Evolutionary conservation across 2,888 invertebrate genomes (phyloP).

Genomic region (Agelastica alni): DNA sequence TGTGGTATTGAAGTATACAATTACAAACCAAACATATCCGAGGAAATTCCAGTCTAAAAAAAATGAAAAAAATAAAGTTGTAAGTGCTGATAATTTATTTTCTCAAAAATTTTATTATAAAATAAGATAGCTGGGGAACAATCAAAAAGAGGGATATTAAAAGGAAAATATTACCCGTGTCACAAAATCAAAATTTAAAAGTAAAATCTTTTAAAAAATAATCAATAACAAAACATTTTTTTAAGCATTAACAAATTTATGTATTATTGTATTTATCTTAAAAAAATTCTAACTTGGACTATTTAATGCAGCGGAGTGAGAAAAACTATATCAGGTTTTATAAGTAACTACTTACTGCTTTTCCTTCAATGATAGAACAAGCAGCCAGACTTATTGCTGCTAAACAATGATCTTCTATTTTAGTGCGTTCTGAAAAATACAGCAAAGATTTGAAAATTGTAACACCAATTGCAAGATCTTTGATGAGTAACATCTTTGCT

Average conservation of each 20-base stretch:
- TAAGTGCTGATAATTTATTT: background rate
- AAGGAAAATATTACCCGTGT: too few relatives aligned
- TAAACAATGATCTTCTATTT: background rate
- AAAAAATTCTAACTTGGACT: too few relatives aligned
- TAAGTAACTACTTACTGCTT: background rate
- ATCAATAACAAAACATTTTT: background rate
- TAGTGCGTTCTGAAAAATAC: background rate
- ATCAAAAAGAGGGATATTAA: too few relatives aligned
- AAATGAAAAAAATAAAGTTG: background rate
- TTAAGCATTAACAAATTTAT: background rate
- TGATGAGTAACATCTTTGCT: too few relatives aligned
- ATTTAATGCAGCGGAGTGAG: background rate
- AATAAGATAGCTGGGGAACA: background rate
- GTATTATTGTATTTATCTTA: too few relatives aligned
- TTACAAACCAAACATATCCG: background rate
- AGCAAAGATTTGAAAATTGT: too few relatives aligned
- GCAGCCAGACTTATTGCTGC: background rate
- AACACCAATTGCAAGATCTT: too few relatives aligned
- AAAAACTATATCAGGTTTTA: background rate
- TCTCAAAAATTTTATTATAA: background rate
- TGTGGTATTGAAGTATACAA: background rate
- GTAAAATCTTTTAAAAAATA: too few relatives aligned
- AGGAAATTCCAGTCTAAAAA: background rate
- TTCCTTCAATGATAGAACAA: background rate
- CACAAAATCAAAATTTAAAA: too few relatives aligned